Evolutionary conservation across 2,797 vertebrate genomes (phyloP).

Genomic region (Lagocephalus sceleratus): DNA sequence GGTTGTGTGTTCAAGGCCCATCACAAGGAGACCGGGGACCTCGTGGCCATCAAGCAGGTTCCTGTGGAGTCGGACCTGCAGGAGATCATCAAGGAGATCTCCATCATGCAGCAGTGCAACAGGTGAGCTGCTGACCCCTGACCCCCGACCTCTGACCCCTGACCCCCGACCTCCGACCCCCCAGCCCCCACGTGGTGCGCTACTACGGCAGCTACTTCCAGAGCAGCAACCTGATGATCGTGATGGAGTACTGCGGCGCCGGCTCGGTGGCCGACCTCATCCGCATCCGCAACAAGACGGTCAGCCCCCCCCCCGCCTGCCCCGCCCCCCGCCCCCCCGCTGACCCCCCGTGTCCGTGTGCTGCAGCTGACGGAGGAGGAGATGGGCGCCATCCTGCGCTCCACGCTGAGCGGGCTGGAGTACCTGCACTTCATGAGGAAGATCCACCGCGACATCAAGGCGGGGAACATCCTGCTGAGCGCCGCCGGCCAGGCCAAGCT

Average conservation of each 20-base stretch:
- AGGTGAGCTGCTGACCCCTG: conserved; percentile 71
- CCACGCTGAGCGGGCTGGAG: conserved; percentile 90
- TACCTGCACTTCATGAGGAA: conserved; percentile 99
- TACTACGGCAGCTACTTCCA: conserved; percentile 98
- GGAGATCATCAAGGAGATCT: conserved; percentile 97
- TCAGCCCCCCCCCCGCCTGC: conserved; percentile 41
- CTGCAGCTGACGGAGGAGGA: conserved; percentile 89
- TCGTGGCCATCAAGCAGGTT: conserved; percentile 96
- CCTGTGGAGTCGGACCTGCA: conserved; percentile 95
- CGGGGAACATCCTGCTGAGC: conserved; percentile 94
- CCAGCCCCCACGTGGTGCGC: conserved; percentile 84
- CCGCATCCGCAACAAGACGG: conserved; percentile 91
- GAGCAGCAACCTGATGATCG: conserved; percentile 95
- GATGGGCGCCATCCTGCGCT: conserved; percentile 87
- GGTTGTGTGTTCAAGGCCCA: conserved; percentile 94
- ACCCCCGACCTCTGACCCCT: too few relatives aligned
- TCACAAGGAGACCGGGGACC: conserved; percentile 92
- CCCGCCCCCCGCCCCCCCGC: neutral
- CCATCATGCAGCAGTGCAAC: conserved; percentile 97
- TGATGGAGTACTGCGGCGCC: conserved; percentile 95
- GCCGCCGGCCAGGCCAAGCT: conserved; percentile 92
- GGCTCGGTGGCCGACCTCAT: conserved; percentile 95
- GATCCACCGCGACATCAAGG: conserved; percentile 97
- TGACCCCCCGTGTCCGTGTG: neutral
- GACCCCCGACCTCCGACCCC: neutral